Conservation (phyloP, 64 coral and sea anemone species). For the Dendrophyllia cribrosa region DNA sequence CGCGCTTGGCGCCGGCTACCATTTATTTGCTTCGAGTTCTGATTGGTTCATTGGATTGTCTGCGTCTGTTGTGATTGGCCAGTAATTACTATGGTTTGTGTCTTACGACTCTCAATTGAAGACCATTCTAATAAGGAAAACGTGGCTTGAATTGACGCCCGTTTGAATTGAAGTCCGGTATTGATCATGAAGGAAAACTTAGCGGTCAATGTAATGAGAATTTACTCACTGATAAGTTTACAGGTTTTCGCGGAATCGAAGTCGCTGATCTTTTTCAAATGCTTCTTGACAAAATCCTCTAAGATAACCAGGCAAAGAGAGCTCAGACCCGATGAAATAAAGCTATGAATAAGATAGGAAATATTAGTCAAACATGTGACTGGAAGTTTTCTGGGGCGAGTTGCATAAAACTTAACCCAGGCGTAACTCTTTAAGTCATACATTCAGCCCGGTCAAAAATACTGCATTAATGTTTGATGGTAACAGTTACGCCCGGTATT, state of each 20-base stretch:
- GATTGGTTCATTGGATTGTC: too few relatives aligned
- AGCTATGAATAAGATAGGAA: conserved; percentile 26
- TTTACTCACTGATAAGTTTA: conserved; percentile 58
- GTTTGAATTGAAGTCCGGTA: too few relatives aligned
- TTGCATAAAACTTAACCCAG: not conserved
- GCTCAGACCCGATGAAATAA: conserved; percentile 70
- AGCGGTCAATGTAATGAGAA: not conserved
- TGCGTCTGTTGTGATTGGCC: too few relatives aligned
- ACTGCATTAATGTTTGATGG: not conserved
- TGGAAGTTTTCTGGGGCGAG: too few relatives aligned
- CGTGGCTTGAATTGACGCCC: too few relatives aligned
- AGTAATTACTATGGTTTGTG: too few relatives aligned
- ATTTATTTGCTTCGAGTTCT: too few relatives aligned
- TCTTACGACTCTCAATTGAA: too few relatives aligned
- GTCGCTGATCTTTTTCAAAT: conserved; percentile 28
- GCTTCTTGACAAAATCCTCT: conserved; percentile 76
- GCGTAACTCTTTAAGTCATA: not conserved
- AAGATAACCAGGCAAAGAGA: conserved; percentile 63
- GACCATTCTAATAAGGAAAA: too few relatives aligned
- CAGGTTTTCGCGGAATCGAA: conserved; percentile 66
- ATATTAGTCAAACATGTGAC: not conserved
- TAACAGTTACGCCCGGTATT: too few relatives aligned
- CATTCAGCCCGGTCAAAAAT: not conserved
- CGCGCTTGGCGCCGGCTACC: too few relatives aligned
- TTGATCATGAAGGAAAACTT: not conserved